A percentile compares a stretch with the other conserved stretches of the same genome.
These are phyloP conservation scores for Nicator chloris DNA, from an alignment of 2,113 vertebrate species.

Conservation along the genomic window DNA sequence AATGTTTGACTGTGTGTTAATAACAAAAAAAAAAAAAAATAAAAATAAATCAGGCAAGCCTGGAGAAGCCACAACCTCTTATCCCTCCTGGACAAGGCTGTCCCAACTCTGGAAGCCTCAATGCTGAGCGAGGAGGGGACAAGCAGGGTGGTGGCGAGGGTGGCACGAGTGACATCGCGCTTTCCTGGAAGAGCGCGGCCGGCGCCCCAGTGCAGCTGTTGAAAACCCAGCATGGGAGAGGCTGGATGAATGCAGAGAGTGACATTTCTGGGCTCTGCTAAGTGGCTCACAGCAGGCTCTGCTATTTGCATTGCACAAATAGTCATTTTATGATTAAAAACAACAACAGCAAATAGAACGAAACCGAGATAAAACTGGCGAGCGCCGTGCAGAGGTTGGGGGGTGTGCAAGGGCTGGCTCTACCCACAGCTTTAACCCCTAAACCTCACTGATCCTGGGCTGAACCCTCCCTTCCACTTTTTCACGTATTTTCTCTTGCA, in stretches of 20 bases:
- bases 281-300: slow-evolving; percentile 51
- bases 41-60: rapidly evolving
- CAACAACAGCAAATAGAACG: slow-evolving; percentile 42
- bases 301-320: slow-evolving; percentile 46
- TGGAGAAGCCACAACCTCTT: rapidly evolving
- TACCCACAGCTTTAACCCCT: not conserved
- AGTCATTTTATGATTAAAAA: slow-evolving; percentile 53
- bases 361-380: not conserved
- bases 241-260: not conserved
- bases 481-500: rapidly evolving
- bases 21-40: not conserved
- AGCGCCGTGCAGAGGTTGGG: not conserved
- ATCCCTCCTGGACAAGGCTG: not conserved
- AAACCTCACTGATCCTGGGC: not conserved
- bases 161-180: not conserved
- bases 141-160: not conserved
- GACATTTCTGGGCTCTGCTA: slow-evolving; percentile 42
- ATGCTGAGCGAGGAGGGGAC: not conserved
- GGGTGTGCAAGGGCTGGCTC: not conserved
- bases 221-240: slow-evolving; percentile 14
- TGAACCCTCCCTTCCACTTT: not conserved
- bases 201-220: not conserved
- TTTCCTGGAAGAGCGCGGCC: not conserved
- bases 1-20: rapidly evolving
- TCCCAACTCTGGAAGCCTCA: not conserved